Base-by-base conservation (phyloP, 2,113 vertebrate genomes). In the Stigmatopora nigra region DNA sequence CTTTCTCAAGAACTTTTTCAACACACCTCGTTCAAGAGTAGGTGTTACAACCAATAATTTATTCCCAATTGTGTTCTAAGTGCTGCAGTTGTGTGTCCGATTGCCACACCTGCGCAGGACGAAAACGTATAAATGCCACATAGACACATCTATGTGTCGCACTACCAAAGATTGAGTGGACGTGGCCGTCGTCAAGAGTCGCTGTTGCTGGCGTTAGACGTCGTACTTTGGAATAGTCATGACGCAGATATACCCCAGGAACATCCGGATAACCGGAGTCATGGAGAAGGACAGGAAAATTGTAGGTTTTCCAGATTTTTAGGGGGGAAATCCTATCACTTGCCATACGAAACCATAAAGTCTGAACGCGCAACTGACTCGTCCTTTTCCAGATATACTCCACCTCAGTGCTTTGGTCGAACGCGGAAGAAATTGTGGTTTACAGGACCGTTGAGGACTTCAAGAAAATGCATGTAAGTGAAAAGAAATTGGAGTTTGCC, bases 391-490 rank as follows among this genome's bases (percentile, higher is more conserved):
- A 99, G 96, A 83, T 87, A 13, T 96, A 91, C 61, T 88, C 94
- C 78, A 81, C 91, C 4, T 92, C 89, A 0, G 93, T 99, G 72
- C 73, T 84, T 36, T 98, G 95, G 95, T 97, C 95, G 0, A 92
- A 99, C 17, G 79, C 91, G 69, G 93, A 86, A 59, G 88, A 93
- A 48, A 88, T 93, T 20, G 85, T 93, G 0, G 82, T 95, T 60
- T 94, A 93, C 73, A 88, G 95, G 78, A 91, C 85, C 0, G 91
- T 93, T 41, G 48, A 75, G 4, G 93, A 96, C 6, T 98, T 96
- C 73, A 90, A 84, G 65, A 88, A 66, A 65, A 78, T 99, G 64
- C 93, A 97, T 0, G 95, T 97, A 79, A 92, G 94, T 88, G 53
- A 44, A 7, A 66, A 45, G 22, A 46, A 13, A 46, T 14, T 13